A percentile compares a stretch with the other conserved stretches of the same genome.
These are phyloP conservation scores for Pandemis corylana DNA, from an alignment of 2,888 invertebrate genomes.

Conservation along the genomic window DNA sequence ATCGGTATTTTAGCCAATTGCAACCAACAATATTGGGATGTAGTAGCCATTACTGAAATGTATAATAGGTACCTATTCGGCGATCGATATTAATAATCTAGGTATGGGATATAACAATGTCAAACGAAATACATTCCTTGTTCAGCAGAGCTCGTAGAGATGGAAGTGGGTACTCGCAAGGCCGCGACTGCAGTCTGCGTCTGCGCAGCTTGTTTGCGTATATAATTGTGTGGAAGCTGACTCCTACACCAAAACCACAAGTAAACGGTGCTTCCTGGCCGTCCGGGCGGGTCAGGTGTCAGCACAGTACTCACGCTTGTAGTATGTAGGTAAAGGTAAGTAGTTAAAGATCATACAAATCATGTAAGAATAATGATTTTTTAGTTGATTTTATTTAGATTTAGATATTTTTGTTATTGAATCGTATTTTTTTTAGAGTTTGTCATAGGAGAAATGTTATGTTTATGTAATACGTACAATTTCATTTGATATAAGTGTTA, in stretches of 20 bases:
- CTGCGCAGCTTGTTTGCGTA: conserved; percentile 28
- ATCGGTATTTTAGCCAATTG: not conserved
- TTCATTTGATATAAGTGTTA: too few relatives aligned
- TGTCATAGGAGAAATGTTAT: too few relatives aligned
- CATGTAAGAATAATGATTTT: too few relatives aligned
- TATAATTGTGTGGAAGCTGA: conserved; percentile 24
- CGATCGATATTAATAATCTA: not conserved
- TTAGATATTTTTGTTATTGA: too few relatives aligned
- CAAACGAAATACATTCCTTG: not conserved
- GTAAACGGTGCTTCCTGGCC: conserved; percentile 14
- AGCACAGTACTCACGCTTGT: not conserved
- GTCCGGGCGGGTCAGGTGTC: not conserved
- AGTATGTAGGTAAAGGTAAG: too few relatives aligned
- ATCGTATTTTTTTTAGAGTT: too few relatives aligned
- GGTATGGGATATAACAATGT: not conserved
- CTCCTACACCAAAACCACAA: conserved; percentile 28
- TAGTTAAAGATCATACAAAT: too few relatives aligned
- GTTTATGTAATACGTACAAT: too few relatives aligned
- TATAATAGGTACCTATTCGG: not conserved
- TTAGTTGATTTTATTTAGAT: too few relatives aligned
- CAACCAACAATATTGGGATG: not conserved
- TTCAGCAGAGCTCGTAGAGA: not conserved
- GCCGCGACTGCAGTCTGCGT: not conserved
- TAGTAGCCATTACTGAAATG: not conserved
- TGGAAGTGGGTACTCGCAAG: not conserved